Evolutionary conservation across 1,140 invertebrate genomes (phyloP), one percentile per base, ranked within the genome.

Genomic region (Teleogryllus occipitalis): DNA sequence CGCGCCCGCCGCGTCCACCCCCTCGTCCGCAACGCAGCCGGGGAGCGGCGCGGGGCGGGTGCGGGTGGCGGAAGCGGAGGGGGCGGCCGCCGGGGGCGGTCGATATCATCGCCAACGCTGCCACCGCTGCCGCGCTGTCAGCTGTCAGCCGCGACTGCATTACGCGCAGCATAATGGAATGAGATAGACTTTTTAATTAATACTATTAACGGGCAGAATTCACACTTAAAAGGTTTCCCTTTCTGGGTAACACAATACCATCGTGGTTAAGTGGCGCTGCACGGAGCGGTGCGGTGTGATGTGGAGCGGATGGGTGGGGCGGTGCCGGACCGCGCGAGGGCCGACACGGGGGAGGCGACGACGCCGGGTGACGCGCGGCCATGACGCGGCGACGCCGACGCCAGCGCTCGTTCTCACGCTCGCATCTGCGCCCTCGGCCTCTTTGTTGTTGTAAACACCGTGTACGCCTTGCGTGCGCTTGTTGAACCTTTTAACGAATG

Each of bases 131-230:
- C 54, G 54, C 54, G 54, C 54, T 65, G 54, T 65, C 54, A 65
- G 54, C 54, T 65, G 54, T 65, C 54, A 10, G 54, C 54, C 10
- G 10, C 54, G 54, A 10, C 54, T 10, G 10, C 54, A 18, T 14
- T 18, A 10, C 54, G 54, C 18, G 2, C 54, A 10, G 18, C 54
- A 65, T 18, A 10, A 10, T 65, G 54, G 18, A 65, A 65, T 65
- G 54, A 65, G 54, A 65, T 65, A 65, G 54, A 65, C 54, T 65
- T 65, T 65, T 65, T 65, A 65, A 65, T 65, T 65, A 65, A 65
- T 65, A 65, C 54, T 65, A 65, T 65, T 65, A 65, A 10, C 54
- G 54, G 54, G 18, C 54, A 2, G 54, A 65, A 65, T 65, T 65
- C 54, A 65, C 54, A 65, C 54, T 65, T 65, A 65, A 65, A 18